Percentiles rank a stretch among this genome's conserved stretches.
These are phyloP conservation scores for Aphrocallistes beatrix DNA, from an alignment of 37 sponge, comb jelly and placozoan genomes.

Conservation along the genomic window DNA sequence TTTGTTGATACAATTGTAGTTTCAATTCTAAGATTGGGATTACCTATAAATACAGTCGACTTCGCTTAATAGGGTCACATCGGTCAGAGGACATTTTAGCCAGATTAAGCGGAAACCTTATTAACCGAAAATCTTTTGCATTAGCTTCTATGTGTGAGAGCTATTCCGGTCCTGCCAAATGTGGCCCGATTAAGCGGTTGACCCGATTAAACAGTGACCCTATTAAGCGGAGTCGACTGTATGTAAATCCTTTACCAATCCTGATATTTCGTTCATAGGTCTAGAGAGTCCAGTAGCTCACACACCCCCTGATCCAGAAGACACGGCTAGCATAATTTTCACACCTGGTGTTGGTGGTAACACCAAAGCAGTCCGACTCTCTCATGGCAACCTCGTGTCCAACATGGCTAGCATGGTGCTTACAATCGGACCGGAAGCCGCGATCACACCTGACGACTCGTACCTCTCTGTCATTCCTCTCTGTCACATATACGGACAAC, in stretches of 20 bases:
- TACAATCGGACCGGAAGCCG: background rate
- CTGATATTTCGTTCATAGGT: background rate
- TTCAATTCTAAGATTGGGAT: too few species aligned
- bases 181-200: too few species aligned
- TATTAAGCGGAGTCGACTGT: too few species aligned
- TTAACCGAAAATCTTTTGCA: too few species aligned
- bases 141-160: too few species aligned
- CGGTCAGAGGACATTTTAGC: too few species aligned
- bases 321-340: slow-evolving; percentile 3
- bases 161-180: too few species aligned
- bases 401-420: slow-evolving; percentile 1
- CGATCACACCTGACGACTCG: background rate
- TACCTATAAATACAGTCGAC: too few species aligned
- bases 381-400: background rate
- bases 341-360: background rate
- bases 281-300: background rate
- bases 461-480: slow-evolving; percentile 16
- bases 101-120: too few species aligned
- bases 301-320: background rate
- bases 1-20: too few species aligned
- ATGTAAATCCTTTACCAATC: background rate
- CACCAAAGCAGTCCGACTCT: background rate
- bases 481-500: slow-evolving; percentile 2
- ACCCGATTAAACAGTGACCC: too few species aligned
- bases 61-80: too few species aligned